phyloP scores from a whole-genome alignment of 2,797 vertebrate genomes.

The Esox masquinongy region DNA sequence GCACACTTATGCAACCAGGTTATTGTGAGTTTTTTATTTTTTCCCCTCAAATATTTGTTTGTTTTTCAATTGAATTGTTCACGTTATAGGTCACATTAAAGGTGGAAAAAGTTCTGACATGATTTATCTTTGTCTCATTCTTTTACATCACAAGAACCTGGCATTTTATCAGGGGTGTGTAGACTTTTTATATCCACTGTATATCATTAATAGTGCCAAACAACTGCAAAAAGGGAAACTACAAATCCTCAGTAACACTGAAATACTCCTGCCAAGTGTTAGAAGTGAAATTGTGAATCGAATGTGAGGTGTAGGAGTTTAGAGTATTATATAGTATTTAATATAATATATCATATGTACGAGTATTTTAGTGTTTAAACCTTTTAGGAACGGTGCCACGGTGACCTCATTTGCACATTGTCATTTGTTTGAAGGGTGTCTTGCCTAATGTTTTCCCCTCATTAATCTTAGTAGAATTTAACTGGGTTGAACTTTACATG shows the following conservation, averaged over 20 bases:
- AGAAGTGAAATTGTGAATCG: neutral
- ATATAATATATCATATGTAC: neutral
- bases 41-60: no score
- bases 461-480: neutral
- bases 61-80: no score
- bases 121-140: no score
- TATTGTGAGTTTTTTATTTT: no score
- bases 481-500: neutral
- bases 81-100: no score
- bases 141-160: no score
- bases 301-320: neutral
- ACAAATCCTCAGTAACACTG: neutral
- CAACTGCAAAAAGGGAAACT: neutral
- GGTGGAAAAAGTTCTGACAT: no score
- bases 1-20: no score
- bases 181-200: no score
- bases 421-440: neutral
- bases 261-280: neutral
- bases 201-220: neutral
- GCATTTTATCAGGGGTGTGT: no score
- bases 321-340: neutral
- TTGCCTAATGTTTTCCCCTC: neutral
- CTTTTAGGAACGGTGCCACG: neutral
- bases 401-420: neutral
- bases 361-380: neutral